Percentiles rank a stretch among this genome's conserved stretches.
Evolutionary conservation across 2,888 invertebrate genomes (phyloP).

Genomic region (Orchesellides sinensis): DNA sequence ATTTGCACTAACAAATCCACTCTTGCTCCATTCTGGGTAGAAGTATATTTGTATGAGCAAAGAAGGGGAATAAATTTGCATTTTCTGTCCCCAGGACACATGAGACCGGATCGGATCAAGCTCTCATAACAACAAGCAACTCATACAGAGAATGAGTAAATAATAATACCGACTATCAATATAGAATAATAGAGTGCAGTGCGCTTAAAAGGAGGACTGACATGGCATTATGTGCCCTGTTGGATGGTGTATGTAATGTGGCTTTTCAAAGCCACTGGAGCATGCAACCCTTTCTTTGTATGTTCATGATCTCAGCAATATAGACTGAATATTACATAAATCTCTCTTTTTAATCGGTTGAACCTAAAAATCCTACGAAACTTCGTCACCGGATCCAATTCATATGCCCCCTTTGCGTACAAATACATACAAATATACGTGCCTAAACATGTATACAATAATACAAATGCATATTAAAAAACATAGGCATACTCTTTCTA

Average conservation of each 20-base stretch:
- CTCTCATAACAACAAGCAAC: conserved; percentile 57
- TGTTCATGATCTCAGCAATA: conserved; percentile 66
- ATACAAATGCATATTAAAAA: neutral
- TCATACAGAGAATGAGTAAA: conserved; percentile 39
- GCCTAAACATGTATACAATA: neutral
- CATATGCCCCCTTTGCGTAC: conserved; percentile 47
- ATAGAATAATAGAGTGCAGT: conserved; percentile 25
- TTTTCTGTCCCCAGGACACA: conserved; percentile 64
- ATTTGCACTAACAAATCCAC: conserved; percentile 52
- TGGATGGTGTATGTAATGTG: conserved; percentile 72
- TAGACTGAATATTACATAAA: conserved; percentile 58
- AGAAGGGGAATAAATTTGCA: conserved; percentile 60
- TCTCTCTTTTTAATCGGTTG: conserved; percentile 62
- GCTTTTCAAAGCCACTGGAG: conserved; percentile 73
- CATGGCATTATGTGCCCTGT: conserved; percentile 57
- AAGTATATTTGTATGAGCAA: conserved; percentile 3
- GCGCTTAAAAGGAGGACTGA: conserved; percentile 34
- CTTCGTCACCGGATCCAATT: conserved; percentile 65
- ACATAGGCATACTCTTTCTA: no score
- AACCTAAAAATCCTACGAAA: conserved; percentile 50
- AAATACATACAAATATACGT: conserved; percentile 7
- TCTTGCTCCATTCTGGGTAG: neutral
- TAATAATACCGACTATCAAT: conserved; percentile 54
- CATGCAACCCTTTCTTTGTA: conserved; percentile 73
- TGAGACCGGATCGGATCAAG: conserved; percentile 63